Evolutionary conservation across 1,140 invertebrate genomes (phyloP).

Genomic region (Trichonephila clavata): DNA sequence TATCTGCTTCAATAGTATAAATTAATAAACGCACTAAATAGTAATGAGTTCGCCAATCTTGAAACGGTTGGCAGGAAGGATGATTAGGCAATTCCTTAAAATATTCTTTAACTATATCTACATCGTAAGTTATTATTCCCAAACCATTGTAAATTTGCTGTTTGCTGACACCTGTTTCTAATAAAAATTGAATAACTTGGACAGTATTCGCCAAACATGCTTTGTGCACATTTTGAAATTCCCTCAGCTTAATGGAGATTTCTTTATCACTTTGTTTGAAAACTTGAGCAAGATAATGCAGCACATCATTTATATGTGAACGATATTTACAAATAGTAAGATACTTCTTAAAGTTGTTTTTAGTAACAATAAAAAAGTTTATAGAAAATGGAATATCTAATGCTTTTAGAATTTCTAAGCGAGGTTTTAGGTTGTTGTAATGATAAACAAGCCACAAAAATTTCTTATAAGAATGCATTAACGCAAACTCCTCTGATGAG

Average conservation of each 20-base stretch:
- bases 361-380: conserved; percentile 1
- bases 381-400: conserved; percentile 37
- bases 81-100: conserved; percentile 19
- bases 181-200: conserved; percentile 26
- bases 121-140: conserved; percentile 39
- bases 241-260: background rate
- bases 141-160: conserved; percentile 43
- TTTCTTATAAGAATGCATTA: conserved; percentile 47
- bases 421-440: background rate
- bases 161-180: conserved; percentile 25
- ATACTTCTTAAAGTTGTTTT: conserved; percentile 23
- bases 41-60: conserved; percentile 23
- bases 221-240: background rate
- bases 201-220: background rate
- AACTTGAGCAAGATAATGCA: background rate
- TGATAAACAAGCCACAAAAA: conserved; percentile 62
- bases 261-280: background rate
- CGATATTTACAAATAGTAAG: background rate
- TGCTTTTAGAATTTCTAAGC: conserved; percentile 33
- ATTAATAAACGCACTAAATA: conserved; percentile 49
- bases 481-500: background rate
- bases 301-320: background rate
- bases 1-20: conserved; percentile 27
- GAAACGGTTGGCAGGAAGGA: conserved; percentile 12
- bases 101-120: conserved; percentile 11